phyloP scores from a whole-genome alignment of 2,888 invertebrate genomes.

The Cephalotes varians region DNA sequence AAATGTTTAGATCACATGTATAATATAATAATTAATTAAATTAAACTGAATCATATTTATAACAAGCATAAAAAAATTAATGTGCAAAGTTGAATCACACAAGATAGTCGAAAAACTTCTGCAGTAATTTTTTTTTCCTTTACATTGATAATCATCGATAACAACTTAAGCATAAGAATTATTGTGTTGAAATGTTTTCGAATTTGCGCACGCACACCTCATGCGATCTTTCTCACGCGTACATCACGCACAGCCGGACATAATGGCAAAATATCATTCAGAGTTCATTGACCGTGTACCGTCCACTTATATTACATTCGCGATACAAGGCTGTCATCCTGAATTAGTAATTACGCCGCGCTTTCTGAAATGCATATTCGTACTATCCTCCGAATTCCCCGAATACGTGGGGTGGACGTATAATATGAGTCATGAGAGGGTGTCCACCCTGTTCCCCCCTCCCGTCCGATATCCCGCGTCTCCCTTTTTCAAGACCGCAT shows the following conservation, averaged over 20 bases:
- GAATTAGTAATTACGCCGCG: constrained; percentile 72
- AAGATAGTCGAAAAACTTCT: neutral
- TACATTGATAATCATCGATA: neutral
- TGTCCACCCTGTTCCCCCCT: constrained; percentile 64
- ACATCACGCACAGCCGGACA: constrained; percentile 35
- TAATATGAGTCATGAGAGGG: constrained; percentile 82
- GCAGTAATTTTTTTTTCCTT: neutral
- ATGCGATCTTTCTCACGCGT: constrained; percentile 49
- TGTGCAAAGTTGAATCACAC: neutral
- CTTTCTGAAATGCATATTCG: constrained; percentile 79
- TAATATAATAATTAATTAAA: neutral
- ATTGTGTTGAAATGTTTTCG: constrained; percentile 44
- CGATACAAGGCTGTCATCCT: constrained; percentile 65
- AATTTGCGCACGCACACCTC: constrained; percentile 38
- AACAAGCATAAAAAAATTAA: neutral
- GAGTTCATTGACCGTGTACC: constrained; percentile 62
- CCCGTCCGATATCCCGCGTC: constrained; percentile 64
- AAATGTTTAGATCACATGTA: neutral
- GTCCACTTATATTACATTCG: constrained; percentile 50
- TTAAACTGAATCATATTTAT: neutral
- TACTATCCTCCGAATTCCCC: constrained; percentile 83
- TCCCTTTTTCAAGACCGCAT: constrained; percentile 76
- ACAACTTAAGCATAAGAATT: constrained; percentile 11
- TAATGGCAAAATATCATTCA: constrained; percentile 44
- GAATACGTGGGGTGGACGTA: constrained; percentile 80